A percentile compares a stretch with the other conserved stretches of the same genome.
Conservation (phyloP, 2,113 vertebrate genomes). For the Balaeniceps rex region DNA sequence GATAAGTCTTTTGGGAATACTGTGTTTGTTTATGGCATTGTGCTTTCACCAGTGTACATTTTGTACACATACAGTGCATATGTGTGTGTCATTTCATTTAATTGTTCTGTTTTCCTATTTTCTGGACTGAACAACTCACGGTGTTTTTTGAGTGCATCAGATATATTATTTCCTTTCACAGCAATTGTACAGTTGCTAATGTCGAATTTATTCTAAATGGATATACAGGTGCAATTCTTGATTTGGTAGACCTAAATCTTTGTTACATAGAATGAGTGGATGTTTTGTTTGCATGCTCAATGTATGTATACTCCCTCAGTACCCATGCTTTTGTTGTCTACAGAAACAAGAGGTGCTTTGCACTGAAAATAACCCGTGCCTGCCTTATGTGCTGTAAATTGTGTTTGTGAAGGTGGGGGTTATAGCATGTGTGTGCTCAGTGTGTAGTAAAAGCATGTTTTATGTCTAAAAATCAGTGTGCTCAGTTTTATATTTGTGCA, state of each 20-base stretch:
- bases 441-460: background rate
- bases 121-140: background rate
- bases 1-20: background rate
- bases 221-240: background rate
- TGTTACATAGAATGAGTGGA: background rate
- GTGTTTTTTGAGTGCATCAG: background rate
- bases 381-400: background rate
- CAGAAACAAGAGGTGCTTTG: background rate
- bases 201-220: background rate
- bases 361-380: background rate
- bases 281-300: background rate
- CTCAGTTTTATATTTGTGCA: background rate
- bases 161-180: background rate
- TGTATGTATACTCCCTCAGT: background rate
- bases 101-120: constrained; percentile 14
- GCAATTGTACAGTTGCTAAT: background rate
- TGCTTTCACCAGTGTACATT: background rate
- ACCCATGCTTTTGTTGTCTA: background rate
- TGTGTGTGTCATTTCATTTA: background rate
- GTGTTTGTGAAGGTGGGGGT: background rate
- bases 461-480: background rate
- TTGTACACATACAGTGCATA: background rate
- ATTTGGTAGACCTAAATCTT: background rate
- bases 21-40: background rate
- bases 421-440: background rate